These are phyloP conservation scores for Malurus melanocephalus DNA, from an alignment of 2,113 vertebrate species.

Conservation along the genomic window DNA sequence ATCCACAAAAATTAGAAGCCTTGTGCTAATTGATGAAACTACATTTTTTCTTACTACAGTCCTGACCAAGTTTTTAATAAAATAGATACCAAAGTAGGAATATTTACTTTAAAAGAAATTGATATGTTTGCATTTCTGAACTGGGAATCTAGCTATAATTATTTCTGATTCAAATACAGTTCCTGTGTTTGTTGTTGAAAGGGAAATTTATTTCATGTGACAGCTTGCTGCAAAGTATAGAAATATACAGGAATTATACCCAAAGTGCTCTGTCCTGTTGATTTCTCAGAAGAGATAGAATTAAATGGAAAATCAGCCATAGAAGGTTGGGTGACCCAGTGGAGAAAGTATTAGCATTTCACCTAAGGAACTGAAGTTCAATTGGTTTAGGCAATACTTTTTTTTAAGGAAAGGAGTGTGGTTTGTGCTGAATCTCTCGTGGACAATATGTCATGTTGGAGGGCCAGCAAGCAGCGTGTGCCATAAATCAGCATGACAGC, in stretches of 20 bases:
- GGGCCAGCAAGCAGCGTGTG: not conserved
- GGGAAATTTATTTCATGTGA: not conserved
- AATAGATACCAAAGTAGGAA: not conserved
- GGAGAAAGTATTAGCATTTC: slow-evolving; percentile 6
- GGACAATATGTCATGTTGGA: slow-evolving; percentile 12
- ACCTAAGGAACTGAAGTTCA: slow-evolving; percentile 19
- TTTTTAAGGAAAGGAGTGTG: slow-evolving; percentile 6
- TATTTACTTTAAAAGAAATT: not conserved
- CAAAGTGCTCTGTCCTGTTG: not conserved
- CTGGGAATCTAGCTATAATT: not conserved
- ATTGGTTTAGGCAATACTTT: not conserved
- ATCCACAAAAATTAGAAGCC: not conserved
- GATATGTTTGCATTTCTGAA: not conserved
- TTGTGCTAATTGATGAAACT: not conserved
- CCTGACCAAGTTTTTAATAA: not conserved
- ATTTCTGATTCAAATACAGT: not conserved
- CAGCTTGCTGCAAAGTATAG: not conserved
- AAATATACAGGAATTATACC: not conserved
- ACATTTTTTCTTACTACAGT: not conserved
- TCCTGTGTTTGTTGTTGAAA: not conserved
- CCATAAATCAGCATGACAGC: slow-evolving; percentile 42
- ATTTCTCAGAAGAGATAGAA: not conserved
- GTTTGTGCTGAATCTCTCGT: not conserved
- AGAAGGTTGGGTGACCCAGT: not conserved
- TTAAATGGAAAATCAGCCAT: not conserved